phyloP scores from a whole-genome alignment of 1,140 invertebrate genomes.

The Sycobia sp. region DNA sequence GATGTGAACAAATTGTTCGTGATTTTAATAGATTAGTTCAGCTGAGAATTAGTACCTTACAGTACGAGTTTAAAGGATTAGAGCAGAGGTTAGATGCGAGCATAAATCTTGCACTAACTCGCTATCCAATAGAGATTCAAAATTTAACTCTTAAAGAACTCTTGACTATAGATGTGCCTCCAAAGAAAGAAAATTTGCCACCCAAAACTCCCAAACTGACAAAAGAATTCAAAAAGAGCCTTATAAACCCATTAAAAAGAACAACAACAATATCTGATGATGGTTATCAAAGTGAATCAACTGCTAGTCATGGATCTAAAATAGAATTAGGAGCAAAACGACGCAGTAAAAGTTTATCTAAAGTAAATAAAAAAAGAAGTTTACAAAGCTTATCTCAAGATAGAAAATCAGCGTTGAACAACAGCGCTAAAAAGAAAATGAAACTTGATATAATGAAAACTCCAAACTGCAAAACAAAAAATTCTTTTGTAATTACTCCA shows the following conservation, averaged over 20 bases:
- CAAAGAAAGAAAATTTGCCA: conserved; percentile 41
- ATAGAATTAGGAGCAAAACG: conserved; percentile 5
- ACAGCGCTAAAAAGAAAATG: conserved; percentile 4
- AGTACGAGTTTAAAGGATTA: conserved; percentile 38
- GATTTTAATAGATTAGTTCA: conserved; percentile 47
- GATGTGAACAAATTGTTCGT: conserved; percentile 38
- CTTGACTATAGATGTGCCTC: conserved; percentile 16
- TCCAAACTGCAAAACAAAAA: conserved; percentile 38
- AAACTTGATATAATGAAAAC: conserved; percentile 44
- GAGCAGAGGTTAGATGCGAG: conserved; percentile 37
- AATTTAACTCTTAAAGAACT: conserved; percentile 46
- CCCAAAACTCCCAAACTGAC: conserved; percentile 33
- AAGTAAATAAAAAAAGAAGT: conserved; percentile 7
- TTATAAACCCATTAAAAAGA: conserved; percentile 29
- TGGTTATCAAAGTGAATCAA: conserved; percentile 26
- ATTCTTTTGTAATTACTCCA: conserved; percentile 48
- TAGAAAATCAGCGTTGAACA: conserved; percentile 30
- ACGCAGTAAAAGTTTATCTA: conserved; percentile 14
- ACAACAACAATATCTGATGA: not conserved
- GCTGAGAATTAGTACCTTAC: conserved; percentile 38
- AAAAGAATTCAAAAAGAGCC: conserved; percentile 26
- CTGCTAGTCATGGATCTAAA: conserved; percentile 32
- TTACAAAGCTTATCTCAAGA: conserved; percentile 39
- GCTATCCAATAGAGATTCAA: conserved; percentile 44
- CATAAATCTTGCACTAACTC: conserved; percentile 37